Base-by-base conservation (phyloP, 2,888 invertebrate genomes). In the Doris montereyensis region DNA sequence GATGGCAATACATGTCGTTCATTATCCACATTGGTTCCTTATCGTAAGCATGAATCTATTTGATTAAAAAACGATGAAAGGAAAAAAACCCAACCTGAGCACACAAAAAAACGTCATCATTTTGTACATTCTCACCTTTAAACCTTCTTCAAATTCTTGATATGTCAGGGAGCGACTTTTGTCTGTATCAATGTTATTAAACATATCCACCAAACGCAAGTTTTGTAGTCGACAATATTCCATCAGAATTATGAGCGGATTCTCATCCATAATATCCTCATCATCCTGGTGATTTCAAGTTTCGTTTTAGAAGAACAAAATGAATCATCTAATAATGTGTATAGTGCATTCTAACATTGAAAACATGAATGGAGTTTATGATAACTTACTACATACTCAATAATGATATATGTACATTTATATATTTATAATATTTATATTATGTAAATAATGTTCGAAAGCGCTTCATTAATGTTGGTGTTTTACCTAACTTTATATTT, bases 121-220 rank as follows among this genome's bases (percentile, higher is more conserved):
- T n/a, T n/a, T n/a, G n/a, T n/a, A n/a, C n/a, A n/a, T n/a, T 17
- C 71, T 68, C 34, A 81, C 84, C 83, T 76, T 34, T 10, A 85
- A 30, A 1, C 83, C 85, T 3, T 76, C 77, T 52, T 76, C 77
- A 41, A 85, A 84, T 73, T 85, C 85, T 10, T 81, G 26, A 10
- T 77, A 67, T 13, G 84, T 80, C 24, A 85, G 75, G n/a, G 77
- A 72, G 30, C 75, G 70, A 35, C 82, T 85, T 32, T 80, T 78
- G 72, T 85, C 85, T 1, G 81, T 70, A 71, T 85, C 85, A 24
- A 85, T 60, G 2, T 57, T 68, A 26, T 78, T 79, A 72, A 85
- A 85, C 72, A 85, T 81, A 74, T 85, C 84, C 8, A 84, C 77
- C n/a, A 85, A 72, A 10, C 85, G 58, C 60, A 85, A 78, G 77